Evolutionary conservation across 2,113 vertebrate species (phyloP).

Genomic region (Sceloporus tristichus): DNA sequence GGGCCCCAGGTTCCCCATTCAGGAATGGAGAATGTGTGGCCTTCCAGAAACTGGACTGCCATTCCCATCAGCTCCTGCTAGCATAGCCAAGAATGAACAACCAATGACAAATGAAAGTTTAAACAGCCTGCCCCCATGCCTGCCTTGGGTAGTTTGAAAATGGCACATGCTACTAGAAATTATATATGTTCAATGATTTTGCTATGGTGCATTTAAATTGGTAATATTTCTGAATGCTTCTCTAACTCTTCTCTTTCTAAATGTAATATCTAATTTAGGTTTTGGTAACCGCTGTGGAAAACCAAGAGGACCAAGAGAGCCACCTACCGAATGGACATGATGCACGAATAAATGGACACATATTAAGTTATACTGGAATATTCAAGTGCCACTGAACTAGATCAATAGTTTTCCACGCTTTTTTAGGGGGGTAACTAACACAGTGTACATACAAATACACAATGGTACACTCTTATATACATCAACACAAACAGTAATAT

Average conservation of each 20-base stretch:
- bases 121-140: too few species aligned
- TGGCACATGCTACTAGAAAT: neutral
- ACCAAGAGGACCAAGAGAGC: slow-evolving; percentile 90
- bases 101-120: too few species aligned
- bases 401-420: slow-evolving; percentile 77
- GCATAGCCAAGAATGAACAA: too few species aligned
- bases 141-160: neutral
- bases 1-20: neutral
- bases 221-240: neutral
- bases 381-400: slow-evolving; percentile 84
- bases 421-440: slow-evolving; percentile 75
- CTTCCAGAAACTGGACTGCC: too few species aligned
- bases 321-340: slow-evolving; percentile 94
- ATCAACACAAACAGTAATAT: slow-evolving; percentile 69
- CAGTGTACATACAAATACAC: slow-evolving; percentile 83
- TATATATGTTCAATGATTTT: neutral
- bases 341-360: slow-evolving; percentile 71
- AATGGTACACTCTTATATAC: slow-evolving; percentile 77
- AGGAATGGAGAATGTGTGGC: too few species aligned
- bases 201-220: neutral
- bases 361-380: slow-evolving; percentile 80
- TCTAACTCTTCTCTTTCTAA: slow-evolving; percentile 11
- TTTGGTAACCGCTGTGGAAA: slow-evolving; percentile 91
- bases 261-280: slow-evolving; percentile 76
- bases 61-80: too few species aligned